Evolutionary conservation across 2,113 vertebrate genomes (phyloP).

Genomic region (Spea bombifrons): DNA sequence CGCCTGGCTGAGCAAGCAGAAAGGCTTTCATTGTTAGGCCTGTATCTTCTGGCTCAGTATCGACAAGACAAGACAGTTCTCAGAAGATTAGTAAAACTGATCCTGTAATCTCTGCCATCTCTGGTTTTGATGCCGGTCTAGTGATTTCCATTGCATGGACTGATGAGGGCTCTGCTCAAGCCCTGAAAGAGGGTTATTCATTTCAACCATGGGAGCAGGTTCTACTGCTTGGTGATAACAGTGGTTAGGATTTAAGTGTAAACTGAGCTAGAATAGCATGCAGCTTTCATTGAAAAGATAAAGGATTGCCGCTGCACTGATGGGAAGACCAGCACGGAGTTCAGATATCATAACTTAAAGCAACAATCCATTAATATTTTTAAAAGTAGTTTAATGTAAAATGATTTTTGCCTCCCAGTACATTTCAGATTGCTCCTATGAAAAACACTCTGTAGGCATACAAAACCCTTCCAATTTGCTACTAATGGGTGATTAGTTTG

Average conservation of each 20-base stretch:
- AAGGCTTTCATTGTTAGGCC: constrained; percentile 35
- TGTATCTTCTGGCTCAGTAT: constrained; percentile 39
- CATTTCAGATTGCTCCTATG: too few relatives aligned
- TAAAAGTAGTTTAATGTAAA: too few relatives aligned
- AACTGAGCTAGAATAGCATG: not conserved
- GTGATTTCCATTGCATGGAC: constrained; percentile 26
- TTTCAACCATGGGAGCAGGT: constrained; percentile 28
- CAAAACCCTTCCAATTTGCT: too few relatives aligned
- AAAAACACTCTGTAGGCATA: too few relatives aligned
- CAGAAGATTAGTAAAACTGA: constrained; percentile 43
- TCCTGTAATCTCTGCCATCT: constrained; percentile 44
- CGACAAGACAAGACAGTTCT: constrained; percentile 38
- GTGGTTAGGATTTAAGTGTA: constrained; percentile 15
- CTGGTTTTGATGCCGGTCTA: constrained; percentile 34
- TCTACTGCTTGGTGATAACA: constrained; percentile 24
- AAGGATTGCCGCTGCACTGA: too few relatives aligned
- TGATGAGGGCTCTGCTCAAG: constrained; percentile 3
- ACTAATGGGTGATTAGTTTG: too few relatives aligned
- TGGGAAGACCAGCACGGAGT: too few relatives aligned
- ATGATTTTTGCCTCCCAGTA: too few relatives aligned
- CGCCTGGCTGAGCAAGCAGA: constrained; percentile 37
- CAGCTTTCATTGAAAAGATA: not conserved
- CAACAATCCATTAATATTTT: too few relatives aligned
- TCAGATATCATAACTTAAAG: too few relatives aligned
- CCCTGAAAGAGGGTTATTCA: constrained; percentile 35